phyloP scores from a whole-genome alignment of 2,113 vertebrate genomes.

The Carlito syrichta region DNA sequence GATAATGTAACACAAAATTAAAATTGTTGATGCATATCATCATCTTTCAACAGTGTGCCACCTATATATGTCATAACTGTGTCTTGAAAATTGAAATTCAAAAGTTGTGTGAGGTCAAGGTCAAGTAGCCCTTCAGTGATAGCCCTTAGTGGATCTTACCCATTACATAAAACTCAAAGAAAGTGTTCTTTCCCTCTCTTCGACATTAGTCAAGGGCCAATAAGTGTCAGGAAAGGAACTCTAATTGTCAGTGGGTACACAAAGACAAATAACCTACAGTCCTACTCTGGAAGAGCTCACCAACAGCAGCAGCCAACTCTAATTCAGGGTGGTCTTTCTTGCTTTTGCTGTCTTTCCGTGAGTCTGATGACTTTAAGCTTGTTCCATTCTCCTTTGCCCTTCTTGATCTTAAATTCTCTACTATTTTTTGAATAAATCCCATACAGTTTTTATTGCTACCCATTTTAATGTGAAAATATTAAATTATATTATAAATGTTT shows the following conservation, averaged over 20 bases:
- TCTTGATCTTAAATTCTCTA: not conserved
- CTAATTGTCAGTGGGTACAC: rapidly evolving
- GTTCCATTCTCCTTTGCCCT: not conserved
- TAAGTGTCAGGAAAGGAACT: not conserved
- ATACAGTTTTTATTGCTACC: not conserved
- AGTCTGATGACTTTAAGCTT: too few relatives aligned
- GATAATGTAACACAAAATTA: rapidly evolving
- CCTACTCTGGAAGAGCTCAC: rapidly evolving
- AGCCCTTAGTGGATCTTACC: not conserved
- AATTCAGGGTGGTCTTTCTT: rapidly evolving
- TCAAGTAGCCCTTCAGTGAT: not conserved
- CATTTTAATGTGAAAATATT: not conserved
- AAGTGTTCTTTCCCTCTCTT: not conserved
- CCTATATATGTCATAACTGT: not conserved
- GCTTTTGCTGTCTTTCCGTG: not conserved
- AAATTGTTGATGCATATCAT: not conserved
- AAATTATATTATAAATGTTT: not conserved
- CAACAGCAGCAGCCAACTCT: rapidly evolving
- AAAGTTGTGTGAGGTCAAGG: not conserved
- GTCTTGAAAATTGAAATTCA: not conserved
- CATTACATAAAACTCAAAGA: constrained; percentile 3
- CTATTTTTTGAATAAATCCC: not conserved
- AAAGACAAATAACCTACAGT: too few relatives aligned
- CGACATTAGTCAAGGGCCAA: not conserved
- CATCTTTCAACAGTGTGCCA: not conserved